Conservation (phyloP, 37 sponge, comb jelly and placozoan genomes). For the Cladorhizidae sp. region DNA sequence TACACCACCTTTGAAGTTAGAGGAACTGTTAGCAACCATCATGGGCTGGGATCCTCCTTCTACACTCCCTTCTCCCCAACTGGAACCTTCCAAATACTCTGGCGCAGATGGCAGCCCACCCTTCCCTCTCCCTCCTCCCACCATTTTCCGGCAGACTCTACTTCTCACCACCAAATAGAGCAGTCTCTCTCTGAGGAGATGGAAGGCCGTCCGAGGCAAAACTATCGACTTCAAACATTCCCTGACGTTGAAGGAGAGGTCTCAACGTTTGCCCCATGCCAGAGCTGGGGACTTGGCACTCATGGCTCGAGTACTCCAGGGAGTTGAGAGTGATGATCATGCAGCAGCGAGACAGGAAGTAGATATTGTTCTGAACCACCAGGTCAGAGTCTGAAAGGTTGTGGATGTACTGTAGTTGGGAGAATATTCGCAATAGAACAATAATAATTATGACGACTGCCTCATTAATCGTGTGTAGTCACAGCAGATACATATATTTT, state of each 20-base stretch:
- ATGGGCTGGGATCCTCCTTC: not conserved
- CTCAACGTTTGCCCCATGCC: not conserved
- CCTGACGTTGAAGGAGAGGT: not conserved
- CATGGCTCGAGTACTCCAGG: slow-evolving; percentile 30
- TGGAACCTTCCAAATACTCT: slow-evolving; percentile 2
- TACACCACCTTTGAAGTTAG: not conserved
- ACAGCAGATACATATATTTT: too few species aligned
- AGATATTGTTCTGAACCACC: not conserved
- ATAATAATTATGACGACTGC: too few species aligned
- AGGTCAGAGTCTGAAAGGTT: slow-evolving; percentile 21
- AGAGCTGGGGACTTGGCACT: slow-evolving; percentile 3
- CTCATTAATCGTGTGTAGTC: too few species aligned
- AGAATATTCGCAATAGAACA: not conserved
- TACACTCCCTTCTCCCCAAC: not conserved
- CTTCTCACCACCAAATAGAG: not conserved
- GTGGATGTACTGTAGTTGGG: slow-evolving; percentile 32
- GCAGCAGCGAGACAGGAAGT: slow-evolving; percentile 21
- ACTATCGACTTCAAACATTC: not conserved
- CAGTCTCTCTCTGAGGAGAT: not conserved
- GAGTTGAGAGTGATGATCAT: slow-evolving; percentile 38
- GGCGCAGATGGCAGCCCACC: not conserved
- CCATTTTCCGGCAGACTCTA: not conserved
- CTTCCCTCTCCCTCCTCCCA: not conserved
- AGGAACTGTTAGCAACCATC: not conserved
- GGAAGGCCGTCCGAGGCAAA: not conserved